Evolutionary conservation across 2,797 vertebrate species (phyloP).

Genomic region (Scyliorhinus canicula): DNA sequence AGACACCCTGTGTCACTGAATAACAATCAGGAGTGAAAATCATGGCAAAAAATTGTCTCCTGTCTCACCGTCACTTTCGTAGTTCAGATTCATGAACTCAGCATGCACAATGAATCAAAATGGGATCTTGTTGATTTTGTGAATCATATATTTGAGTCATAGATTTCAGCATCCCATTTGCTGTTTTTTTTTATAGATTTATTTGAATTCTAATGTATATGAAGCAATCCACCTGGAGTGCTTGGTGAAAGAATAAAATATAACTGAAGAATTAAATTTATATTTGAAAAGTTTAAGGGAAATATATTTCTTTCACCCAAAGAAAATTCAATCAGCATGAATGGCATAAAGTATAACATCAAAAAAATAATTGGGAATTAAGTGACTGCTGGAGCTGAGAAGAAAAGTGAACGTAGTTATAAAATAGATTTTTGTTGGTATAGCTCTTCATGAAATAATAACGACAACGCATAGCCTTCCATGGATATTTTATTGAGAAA

Average conservation of each 20-base stretch:
- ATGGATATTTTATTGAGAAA: not conserved
- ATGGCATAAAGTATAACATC: not conserved
- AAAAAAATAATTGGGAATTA: not conserved
- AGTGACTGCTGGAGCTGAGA: not conserved
- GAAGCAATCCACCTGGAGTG: not conserved
- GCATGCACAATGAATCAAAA: not conserved
- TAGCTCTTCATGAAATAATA: not conserved
- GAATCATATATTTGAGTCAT: not conserved
- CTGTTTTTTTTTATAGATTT: not conserved
- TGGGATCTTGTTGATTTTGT: not conserved
- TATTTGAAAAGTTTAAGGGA: not conserved
- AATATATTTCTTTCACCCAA: not conserved
- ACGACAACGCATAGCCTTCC: not conserved
- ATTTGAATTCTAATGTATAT: not conserved
- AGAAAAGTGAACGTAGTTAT: not conserved
- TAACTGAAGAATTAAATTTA: not conserved
- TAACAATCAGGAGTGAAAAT: not conserved
- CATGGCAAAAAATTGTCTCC: not conserved
- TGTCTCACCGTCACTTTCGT: not conserved
- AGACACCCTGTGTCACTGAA: not conserved
- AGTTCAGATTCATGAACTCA: not conserved
- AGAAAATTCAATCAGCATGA: not conserved
- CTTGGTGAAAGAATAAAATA: not conserved
- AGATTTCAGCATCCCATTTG: not conserved
- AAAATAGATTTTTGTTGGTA: not conserved